phyloP scores from a whole-genome alignment of 1,140 invertebrate genomes.

The Zaprionus capensis region DNA sequence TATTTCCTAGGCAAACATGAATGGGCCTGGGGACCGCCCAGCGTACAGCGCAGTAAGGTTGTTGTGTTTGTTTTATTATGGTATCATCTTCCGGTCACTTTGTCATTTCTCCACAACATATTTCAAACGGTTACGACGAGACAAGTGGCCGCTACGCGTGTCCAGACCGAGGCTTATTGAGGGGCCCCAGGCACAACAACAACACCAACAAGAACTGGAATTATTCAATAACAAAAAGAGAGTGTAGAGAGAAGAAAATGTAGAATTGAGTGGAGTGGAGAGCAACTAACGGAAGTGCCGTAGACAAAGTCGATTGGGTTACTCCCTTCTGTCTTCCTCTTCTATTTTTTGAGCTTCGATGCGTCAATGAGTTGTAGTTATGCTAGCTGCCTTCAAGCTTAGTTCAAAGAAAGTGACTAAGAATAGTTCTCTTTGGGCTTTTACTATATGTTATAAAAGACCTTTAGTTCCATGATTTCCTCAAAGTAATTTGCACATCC shows the following conservation, averaged over 20 bases:
- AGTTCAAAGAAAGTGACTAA: background rate
- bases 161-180: slow-evolving; percentile 17
- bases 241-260: background rate
- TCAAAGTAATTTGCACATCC: too few relatives aligned
- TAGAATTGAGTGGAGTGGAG: slow-evolving; percentile 12
- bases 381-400: background rate
- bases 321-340: slow-evolving; percentile 7
- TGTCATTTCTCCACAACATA: slow-evolving; percentile 79
- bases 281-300: slow-evolving; percentile 59
- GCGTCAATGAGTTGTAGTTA: slow-evolving; percentile 7
- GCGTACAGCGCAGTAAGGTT: slow-evolving; percentile 4
- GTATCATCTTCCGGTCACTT: slow-evolving; percentile 83
- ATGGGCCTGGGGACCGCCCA: slow-evolving; percentile 15
- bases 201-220: slow-evolving; percentile 43
- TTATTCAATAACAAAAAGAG: slow-evolving; percentile 53
- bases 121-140: slow-evolving; percentile 73
- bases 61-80: slow-evolving; percentile 72
- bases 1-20: slow-evolving; percentile 71
- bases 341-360: background rate
- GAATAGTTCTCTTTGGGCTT: background rate
- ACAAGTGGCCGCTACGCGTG: slow-evolving; percentile 74
- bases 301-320: slow-evolving; percentile 63
- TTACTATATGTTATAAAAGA: too few relatives aligned
- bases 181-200: slow-evolving; percentile 12
- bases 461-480: too few relatives aligned